Base-by-base conservation (phyloP, 2,888 invertebrate species). In the Brachyptera risi region DNA sequence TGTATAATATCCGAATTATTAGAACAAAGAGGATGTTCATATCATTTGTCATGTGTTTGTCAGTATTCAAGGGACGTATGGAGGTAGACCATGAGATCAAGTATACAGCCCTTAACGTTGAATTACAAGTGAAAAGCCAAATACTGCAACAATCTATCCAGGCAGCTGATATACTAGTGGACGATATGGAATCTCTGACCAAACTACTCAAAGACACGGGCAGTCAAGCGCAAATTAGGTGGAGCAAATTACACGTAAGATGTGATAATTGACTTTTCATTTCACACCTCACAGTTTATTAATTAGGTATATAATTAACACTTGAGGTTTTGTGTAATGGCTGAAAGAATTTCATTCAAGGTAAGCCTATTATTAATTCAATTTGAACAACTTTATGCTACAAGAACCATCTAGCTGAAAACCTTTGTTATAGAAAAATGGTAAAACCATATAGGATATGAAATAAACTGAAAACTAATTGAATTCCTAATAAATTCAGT, bases 81-180 rank as follows among this genome's bases (percentile, higher is more conserved):
- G 54, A 37, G 21, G 21, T 37, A 2, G 54, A 54, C 21, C 37
- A 54, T 23, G 21, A 54, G 21, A 54, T 54, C 7, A 37, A 54
- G 15, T 54, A 37, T 37, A 11, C 54, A 19, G 17, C 54, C 13
- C 17, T 17, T 24, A 37, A 54, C 35, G 17, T 19, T 3, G 37
- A 54, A 15, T 15, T 54, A 11, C 15, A 13, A 3, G 19, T 19
- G 19, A 54, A 15, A 23, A 54, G 37, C 13, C 37, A 35, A 11
- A 31, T 37, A 21, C 37, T 54, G 21, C 15, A 19, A 37, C 35
- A 54, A 19, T 35, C 54, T 11, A 17, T 31, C 2, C 37, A 54
- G 19, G 54, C 35, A 31, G 54, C 54, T 21, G 23, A 54, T 11
- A 37, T 54, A 21, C 54, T 54, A 5, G 19, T 54, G 1, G 37